Evolutionary conservation across 1,140 invertebrate genomes (phyloP), one percentile per base, ranked within the genome.

Genomic region (Magallana angulata): DNA sequence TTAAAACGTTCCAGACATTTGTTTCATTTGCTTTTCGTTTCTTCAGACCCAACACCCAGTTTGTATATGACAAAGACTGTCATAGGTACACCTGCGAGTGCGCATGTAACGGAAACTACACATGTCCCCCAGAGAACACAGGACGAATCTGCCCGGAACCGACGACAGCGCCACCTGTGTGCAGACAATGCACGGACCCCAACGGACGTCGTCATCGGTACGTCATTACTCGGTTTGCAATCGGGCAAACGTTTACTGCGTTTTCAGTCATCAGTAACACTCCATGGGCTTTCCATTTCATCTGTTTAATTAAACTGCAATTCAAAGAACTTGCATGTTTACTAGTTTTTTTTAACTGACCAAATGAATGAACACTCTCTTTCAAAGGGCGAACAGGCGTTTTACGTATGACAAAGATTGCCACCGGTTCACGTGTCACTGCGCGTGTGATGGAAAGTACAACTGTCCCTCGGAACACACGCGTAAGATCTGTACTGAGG

Each of bases 381-480:
- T 12, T 82, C 60, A 60, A 7, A 84, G 82, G 12, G 71, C 84
- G 30, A 87, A 85, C 14, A 48, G 82, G 4, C 76, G 82, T n/a
- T 92, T 92, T 68, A 84, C 88, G 1, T 89, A 89, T 60, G 83
- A 88, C 2, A 86, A 92, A 24, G 90, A 88, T 1, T 92, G 91
- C 81, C 84, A 71, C 11, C 80, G 88, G n/a, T 90, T 89, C 85
- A 62, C 83, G 16, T 92, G 92, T 85, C 56, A 85, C 1, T 92
- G 92, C 68, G 90, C 85, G 6, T 92, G 91, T 84, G 88, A 91
- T 24, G 90, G 90, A 0, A 80, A 62, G 0, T 92, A 88, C 83
- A 81, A 87, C 18, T 92, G 92, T 62, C 91, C 91, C 0, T 18
- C 87, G 1, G 87, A 90, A 84, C 59, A 36, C 57, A 71, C 24